phyloP scores from a whole-genome alignment of 2,797 vertebrate genomes.

The Sciurus vulgaris region DNA sequence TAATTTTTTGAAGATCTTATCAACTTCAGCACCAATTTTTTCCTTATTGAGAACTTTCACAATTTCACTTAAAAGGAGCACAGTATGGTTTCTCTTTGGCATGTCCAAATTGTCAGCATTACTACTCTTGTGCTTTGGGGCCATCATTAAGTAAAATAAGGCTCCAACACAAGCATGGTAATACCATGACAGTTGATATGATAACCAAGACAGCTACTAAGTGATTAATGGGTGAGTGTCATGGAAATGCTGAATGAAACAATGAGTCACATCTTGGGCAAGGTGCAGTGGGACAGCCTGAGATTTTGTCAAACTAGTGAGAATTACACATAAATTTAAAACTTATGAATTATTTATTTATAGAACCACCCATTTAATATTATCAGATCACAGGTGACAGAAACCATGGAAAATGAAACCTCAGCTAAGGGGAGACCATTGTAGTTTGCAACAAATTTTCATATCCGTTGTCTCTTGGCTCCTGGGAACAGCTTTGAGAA shows the following conservation, averaged over 20 bases:
- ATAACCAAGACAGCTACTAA: too few relatives aligned
- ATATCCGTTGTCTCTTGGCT: not conserved
- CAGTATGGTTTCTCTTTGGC: not conserved
- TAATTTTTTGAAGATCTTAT: not conserved
- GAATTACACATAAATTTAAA: too few relatives aligned
- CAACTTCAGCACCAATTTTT: too few relatives aligned
- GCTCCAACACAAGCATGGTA: too few relatives aligned
- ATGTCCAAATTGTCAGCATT: not conserved
- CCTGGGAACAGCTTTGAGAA: not conserved
- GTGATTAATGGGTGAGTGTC: not conserved
- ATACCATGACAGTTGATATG: too few relatives aligned
- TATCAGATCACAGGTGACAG: not conserved
- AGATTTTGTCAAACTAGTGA: not conserved
- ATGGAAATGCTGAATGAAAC: not conserved
- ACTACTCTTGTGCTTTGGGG: too few relatives aligned
- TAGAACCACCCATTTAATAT: not conserved
- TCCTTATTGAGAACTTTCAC: not conserved
- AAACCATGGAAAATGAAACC: not conserved
- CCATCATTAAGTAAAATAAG: too few relatives aligned
- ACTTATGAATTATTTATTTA: not conserved
- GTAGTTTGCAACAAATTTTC: not conserved
- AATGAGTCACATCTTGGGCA: not conserved
- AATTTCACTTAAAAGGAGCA: not conserved
- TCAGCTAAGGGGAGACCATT: not conserved
- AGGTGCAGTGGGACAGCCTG: not conserved